These are phyloP conservation scores for Amphibalanus amphitrite DNA, from an alignment of 1,140 invertebrate species.

Conservation along the genomic window DNA sequence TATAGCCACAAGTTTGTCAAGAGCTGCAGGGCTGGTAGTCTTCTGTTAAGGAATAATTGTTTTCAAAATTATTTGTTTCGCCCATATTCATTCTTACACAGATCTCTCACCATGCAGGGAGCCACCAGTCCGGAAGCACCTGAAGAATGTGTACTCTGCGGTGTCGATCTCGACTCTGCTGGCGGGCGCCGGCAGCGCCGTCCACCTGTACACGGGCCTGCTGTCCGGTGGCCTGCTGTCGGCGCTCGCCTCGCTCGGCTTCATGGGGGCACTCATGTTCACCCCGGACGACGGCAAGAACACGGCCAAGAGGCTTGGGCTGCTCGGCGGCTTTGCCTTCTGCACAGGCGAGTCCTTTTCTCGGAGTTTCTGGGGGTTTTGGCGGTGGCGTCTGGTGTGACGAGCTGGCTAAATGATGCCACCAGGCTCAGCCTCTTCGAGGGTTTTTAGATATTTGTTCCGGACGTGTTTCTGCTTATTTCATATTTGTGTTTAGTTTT, in stretches of 20 bases:
- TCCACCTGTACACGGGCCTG: slow-evolving; percentile 56
- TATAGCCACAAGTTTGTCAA: too few species aligned
- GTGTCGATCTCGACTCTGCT: slow-evolving; percentile 61
- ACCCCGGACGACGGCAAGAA: slow-evolving; percentile 73
- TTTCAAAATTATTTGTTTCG: too few species aligned
- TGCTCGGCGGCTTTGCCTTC: slow-evolving; percentile 67
- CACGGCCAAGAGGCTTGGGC: slow-evolving; percentile 51
- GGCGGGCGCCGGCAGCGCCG: slow-evolving; percentile 59
- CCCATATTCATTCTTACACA: too few species aligned
- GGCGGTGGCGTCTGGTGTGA: too few species aligned
- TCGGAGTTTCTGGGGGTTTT: too few species aligned
- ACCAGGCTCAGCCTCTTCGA: too few species aligned
- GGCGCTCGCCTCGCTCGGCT: slow-evolving; percentile 49
- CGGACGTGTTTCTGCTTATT: too few species aligned
- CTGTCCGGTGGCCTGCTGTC: slow-evolving; percentile 56
- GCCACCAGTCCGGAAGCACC: slow-evolving; percentile 59
- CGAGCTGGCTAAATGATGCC: too few species aligned
- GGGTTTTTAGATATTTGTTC: too few species aligned
- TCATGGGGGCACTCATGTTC: slow-evolving; percentile 54
- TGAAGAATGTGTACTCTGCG: slow-evolving; percentile 89
- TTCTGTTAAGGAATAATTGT: too few species aligned
- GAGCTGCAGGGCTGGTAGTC: too few species aligned
- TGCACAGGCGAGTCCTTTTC: slow-evolving; percentile 38
- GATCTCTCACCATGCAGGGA: slow-evolving; percentile 40
- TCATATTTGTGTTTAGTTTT: too few species aligned